Evolutionary conservation across 2,113 vertebrate genomes (phyloP).

Genomic region (Athene cunicularia): DNA sequence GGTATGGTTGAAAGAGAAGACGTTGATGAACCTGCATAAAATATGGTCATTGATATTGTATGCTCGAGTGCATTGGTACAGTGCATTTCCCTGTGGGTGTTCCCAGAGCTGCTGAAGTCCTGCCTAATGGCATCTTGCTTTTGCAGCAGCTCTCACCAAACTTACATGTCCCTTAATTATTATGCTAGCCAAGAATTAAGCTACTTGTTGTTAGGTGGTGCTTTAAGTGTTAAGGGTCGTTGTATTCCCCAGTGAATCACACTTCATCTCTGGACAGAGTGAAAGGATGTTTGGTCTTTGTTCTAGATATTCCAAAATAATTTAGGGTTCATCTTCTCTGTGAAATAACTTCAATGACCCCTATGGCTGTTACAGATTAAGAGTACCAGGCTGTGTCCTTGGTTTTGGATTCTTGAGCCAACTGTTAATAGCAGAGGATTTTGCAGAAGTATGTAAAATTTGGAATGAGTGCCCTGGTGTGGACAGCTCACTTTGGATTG

Average conservation of each 20-base stretch:
- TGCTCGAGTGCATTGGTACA: neutral
- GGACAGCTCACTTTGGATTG: neutral
- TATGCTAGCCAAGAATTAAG: neutral
- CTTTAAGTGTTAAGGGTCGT: neutral
- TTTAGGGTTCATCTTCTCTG: neutral
- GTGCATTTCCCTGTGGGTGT: neutral
- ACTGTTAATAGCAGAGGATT: neutral
- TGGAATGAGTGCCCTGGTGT: neutral
- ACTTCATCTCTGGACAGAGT: neutral
- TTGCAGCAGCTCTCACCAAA: neutral
- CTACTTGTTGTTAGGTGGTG: neutral
- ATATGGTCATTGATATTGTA: neutral
- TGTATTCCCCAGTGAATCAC: neutral
- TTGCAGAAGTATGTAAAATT: neutral
- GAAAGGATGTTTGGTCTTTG: neutral
- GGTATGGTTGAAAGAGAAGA: neutral
- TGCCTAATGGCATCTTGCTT: neutral
- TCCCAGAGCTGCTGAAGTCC: neutral
- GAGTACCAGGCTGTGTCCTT: neutral
- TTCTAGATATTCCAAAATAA: neutral
- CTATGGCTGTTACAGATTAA: neutral
- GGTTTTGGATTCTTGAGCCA: neutral
- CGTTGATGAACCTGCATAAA: neutral
- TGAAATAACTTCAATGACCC: rapidly evolving
- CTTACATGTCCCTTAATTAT: neutral